phyloP scores from a whole-genome alignment of 2,113 vertebrate species.

The Aix galericulata region DNA sequence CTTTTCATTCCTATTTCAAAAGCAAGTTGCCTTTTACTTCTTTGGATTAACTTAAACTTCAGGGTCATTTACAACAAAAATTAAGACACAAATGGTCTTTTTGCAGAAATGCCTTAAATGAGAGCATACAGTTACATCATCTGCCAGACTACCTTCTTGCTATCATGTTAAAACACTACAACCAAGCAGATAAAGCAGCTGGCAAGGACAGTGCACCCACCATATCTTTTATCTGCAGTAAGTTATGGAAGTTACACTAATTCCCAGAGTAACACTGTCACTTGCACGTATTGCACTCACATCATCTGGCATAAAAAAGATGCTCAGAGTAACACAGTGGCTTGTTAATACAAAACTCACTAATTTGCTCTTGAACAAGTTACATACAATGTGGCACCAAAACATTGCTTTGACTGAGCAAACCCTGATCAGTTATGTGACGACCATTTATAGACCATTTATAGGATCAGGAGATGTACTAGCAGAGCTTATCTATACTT shows the following conservation, averaged over 20 bases:
- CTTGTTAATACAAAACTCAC: neutral
- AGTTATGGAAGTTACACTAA: neutral
- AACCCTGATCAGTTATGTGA: neutral
- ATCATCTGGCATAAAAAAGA: neutral
- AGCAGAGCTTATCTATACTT: neutral
- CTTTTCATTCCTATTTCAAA: constrained; percentile 43
- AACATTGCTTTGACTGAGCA: neutral
- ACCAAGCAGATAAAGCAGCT: neutral
- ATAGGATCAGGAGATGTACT: neutral
- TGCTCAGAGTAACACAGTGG: neutral
- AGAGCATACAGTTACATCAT: neutral
- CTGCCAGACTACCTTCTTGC: neutral
- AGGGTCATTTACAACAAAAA: constrained; percentile 20
- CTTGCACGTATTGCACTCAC: neutral
- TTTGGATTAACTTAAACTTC: constrained; percentile 57
- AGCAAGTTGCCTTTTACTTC: constrained; percentile 54
- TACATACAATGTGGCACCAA: neutral
- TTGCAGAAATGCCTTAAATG: neutral
- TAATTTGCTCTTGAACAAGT: neutral
- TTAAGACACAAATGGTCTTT: neutral
- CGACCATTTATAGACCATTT: neutral
- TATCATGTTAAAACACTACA: neutral
- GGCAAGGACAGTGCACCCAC: neutral
- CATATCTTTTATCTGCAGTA: neutral
- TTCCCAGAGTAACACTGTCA: neutral